Evolutionary conservation across 2,113 vertebrate genomes (phyloP), one percentile per base, ranked within the genome.

Genomic region (Clinocottus analis): DNA sequence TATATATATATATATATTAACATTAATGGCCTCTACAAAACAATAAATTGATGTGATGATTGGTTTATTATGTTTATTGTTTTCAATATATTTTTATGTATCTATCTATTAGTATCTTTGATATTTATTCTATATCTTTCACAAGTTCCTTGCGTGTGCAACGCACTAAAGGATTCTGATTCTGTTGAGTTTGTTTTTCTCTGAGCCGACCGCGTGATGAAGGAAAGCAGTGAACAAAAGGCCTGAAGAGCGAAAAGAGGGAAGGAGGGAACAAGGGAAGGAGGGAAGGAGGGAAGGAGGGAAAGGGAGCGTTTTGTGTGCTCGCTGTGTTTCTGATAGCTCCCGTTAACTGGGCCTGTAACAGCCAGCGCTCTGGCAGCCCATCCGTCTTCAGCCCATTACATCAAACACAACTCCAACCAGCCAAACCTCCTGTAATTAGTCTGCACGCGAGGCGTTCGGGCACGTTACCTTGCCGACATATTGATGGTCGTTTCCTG

Each of bases 391-490:
- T 79, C 68, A 23, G 64, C 83, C 87, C 90, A 79, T 91, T 82
- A 87, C 83, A 84, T 85, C 85, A 84, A 87, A 78, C 80, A 71
- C 75, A 17, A 2, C 74, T 66, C 21, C 53, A 73, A 82, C 86
- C 39, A 86, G 79, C 86, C 65, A 63, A 87, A 83, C 76, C 72
- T 58, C 14, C 85, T 55, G 53, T 84, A 87, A 90, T 89, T 85
- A 90, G 64, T 68, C 74, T 29, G 55, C 65, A 74, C 68, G 71
- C 75, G 64, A 68, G 60, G 79, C 65, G 65, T 33, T 72, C 55
- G 66, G 59, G 55, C 77, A 45, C 47, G 93, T 96, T 97, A 99
- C 98, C 97, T 99, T 99, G 90, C 98, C 98, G 45, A 99, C 98
- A 0, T 99, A 99, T 72, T 99, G 98, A 75, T 96, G 96, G 80